A percentile compares a stretch with the other conserved stretches of the same genome.
These are phyloP conservation scores for Euwallacea similis DNA, from an alignment of 1,140 invertebrate genomes.

Conservation along the genomic window DNA sequence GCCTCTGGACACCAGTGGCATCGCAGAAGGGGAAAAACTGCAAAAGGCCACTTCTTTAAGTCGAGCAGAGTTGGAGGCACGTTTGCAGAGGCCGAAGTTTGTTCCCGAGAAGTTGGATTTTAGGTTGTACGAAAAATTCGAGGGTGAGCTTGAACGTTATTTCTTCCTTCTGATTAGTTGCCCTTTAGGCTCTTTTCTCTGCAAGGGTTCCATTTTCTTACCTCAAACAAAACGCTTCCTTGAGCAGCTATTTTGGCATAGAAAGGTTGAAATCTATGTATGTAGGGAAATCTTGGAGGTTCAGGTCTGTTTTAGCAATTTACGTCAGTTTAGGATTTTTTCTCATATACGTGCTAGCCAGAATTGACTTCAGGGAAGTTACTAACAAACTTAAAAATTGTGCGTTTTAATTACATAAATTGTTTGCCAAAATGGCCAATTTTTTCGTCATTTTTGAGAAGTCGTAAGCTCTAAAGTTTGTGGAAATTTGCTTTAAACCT, in stretches of 20 bases:
- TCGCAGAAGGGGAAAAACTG: constrained; percentile 59
- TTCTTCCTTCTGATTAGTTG: neutral
- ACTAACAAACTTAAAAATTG: no score
- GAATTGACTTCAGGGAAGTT: no score
- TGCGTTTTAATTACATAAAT: no score
- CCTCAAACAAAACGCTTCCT: neutral
- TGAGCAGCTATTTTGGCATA: neutral
- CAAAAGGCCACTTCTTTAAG: constrained; percentile 83
- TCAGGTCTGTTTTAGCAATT: no score
- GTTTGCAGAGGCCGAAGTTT: constrained; percentile 69
- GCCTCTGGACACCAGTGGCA: constrained; percentile 46
- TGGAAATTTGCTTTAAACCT: no score
- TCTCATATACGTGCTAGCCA: no score
- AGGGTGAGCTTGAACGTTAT: constrained; percentile 65
- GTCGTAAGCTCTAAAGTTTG: no score
- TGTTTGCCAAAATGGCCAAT: no score
- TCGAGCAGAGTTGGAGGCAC: constrained; percentile 63
- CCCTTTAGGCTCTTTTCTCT: neutral
- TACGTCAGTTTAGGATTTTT: no score
- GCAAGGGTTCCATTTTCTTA: neutral
- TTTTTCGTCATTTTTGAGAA: no score
- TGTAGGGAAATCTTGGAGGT: neutral
- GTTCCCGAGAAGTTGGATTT: constrained; percentile 84
- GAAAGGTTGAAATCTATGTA: neutral
- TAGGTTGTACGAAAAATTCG: constrained; percentile 82